Base-by-base conservation (phyloP, 2,797 vertebrate genomes). In the Chiroxiphia lanceolata region DNA sequence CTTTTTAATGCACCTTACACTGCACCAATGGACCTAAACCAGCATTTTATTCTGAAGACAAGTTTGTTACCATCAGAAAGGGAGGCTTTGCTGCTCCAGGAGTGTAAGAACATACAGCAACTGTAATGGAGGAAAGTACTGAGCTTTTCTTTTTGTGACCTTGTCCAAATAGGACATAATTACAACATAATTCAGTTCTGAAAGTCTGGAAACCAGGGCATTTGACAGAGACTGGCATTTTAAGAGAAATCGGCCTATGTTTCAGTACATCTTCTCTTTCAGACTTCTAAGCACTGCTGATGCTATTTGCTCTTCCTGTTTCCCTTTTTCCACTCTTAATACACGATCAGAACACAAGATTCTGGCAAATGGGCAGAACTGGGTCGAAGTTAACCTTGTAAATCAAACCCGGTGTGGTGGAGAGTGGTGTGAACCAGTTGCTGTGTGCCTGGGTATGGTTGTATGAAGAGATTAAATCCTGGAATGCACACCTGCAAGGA, bases 101-200 rank as follows among this genome's bases (percentile, higher is more conserved):
- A 87, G n/a, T 17, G 36, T 47, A 64, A 67, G 86, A 89, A 60
- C 48, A 36, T n/a, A 33, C 6, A 86, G 47, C 13, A 74, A 13
- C 38, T 13, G 19, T 81, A 80, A 57, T 65, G 19, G 59, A 69
- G 91, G 65, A 38, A 65, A 61, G 38, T 27, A 64, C 5, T 21
- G 22, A 61, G 75, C 63, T 92, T 91, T 65, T 90, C 4, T 59
- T 77, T 40, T 59, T 51, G 57, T 91, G 84, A 34, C 72, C 67
- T 80, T 83, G 47, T 91, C 27, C 76, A 71, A 81, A 69, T 27
- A 75, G 76, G 87, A 77, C 40, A 64, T 72, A 78, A 87, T 94
- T 88, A 83, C 42, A 63, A 27, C 38, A 22, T 79, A 94, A 93
- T 96, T 83, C 14, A 83, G 34, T 86, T 90, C 34, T 78, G 60